Evolutionary conservation across 2,113 vertebrate species (phyloP), one percentile per base, ranked within the genome.

Genomic region (Chaetura pelagica): DNA sequence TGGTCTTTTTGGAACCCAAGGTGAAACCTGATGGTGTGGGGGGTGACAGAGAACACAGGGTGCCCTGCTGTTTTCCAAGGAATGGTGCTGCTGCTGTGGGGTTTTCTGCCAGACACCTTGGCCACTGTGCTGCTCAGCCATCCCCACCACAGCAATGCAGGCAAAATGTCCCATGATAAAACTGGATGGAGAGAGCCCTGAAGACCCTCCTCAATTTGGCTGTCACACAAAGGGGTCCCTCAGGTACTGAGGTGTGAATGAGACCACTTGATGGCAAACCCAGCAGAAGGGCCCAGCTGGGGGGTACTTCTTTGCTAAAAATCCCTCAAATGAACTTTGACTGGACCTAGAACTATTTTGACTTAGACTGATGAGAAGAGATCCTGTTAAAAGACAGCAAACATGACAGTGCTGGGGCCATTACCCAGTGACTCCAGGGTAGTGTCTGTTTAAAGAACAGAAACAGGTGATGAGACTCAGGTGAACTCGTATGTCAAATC

Each of bases 61-160:
- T 16, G 17, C 10, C 24, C 51, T 46, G 42, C 68, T 76, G 57
- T 42, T 24, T 48, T 67, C 46, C 67, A 40, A 24, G 46, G 27
- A 35, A 42, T 22, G 2, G 29, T 13, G 67, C 32, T 27, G 34
- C 72, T 67, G 19, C 24, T 8, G 0, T 13, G 19, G 48, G 30
- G 5, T 14, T 69, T 34, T 52, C 55, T 55, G 46, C 30, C 35
- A 32, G 62, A 19, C 15, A 30, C n/a, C 32, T 66, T 0, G 0
- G 21, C 9, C 23, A 10, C 0, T 1, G 5, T 1, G 2, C 48
- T 35, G 24, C 9, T 59, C 16, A 49, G 34, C 18, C 5, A 1
- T 38, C 59, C n/a, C 62, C 57, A 40, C 10, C 66, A 32, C 29
- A 40, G 34, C 1, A 0, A 57, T 5, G 40, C 21, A 27, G 18